Base-by-base conservation (phyloP, 2,888 invertebrate genomes). In the Arge pagana region DNA sequence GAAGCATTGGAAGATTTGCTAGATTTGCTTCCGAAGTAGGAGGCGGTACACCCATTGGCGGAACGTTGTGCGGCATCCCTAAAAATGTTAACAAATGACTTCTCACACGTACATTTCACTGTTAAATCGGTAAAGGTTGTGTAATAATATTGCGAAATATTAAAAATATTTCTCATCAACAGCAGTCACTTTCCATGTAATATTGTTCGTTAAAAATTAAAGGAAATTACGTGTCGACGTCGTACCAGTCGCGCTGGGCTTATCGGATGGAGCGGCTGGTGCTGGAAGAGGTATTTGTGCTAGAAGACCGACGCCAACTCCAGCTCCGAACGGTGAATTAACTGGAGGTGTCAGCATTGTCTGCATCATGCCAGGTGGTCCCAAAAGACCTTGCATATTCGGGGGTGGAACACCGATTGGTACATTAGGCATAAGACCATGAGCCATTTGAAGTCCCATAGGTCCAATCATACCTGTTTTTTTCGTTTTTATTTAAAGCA, bases 331-430 rank as follows among this genome's bases (percentile, higher is more conserved):
- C 3, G 77, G 75, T 8, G 77, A 68, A 59, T 75, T 77, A 1
- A 77, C 77, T n/a, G 71, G 60, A 1, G 70, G 70, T 2, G 67
- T 68, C 50, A 76, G 60, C 72, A 76, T 74, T 3, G 68, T 63
- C 36, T 70, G 76, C 74, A 76, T 75, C 74, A 76, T 76, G 13
- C 74, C 74, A 0, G 74, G 72, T 13, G 75, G 74, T 2, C 74
- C 74, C 15, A 77, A 59, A 15, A 77, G 66, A 13, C 78, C 71
- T 31, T 78, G 79, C 67, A 81, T 74, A 55, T 80, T 81, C n/a
- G 82, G 83, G 3, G 83, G 83, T 1, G 83, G 83, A 3, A 83
- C 81, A 11, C 80, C 81, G 42, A 80, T 76, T 2, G 82, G 81
- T 30, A 82, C 80, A 58, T 81, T 81, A 3, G 73, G 78, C 78